Conservation (phyloP, 2,888 invertebrate genomes). For the Callosobruchus maculatus region DNA sequence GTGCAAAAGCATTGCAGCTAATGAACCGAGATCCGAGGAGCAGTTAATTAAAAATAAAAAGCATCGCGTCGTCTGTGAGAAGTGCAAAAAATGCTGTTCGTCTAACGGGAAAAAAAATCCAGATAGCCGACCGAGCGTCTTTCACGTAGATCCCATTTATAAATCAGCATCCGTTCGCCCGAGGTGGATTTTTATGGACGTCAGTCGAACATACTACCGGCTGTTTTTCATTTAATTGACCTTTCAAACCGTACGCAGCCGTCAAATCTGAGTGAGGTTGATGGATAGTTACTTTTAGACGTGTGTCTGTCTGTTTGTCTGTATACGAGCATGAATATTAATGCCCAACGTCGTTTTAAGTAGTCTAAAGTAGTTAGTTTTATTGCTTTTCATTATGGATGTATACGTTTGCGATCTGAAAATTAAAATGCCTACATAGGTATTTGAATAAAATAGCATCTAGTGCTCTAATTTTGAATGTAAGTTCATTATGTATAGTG, state of each 20-base stretch:
- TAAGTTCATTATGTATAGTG: too few species aligned
- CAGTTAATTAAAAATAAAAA: not conserved
- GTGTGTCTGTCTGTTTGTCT: slow-evolving; percentile 8
- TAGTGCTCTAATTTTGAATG: too few species aligned
- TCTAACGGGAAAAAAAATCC: not conserved
- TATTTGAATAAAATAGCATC: too few species aligned
- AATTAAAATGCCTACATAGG: too few species aligned
- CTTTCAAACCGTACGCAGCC: not conserved
- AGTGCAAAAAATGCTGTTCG: not conserved
- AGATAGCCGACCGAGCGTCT: not conserved
- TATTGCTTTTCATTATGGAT: slow-evolving; percentile 17
- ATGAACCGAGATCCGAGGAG: not conserved
- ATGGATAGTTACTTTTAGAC: slow-evolving; percentile 1
- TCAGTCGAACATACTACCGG: not conserved
- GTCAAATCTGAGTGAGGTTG: not conserved
- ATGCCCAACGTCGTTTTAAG: slow-evolving; percentile 20
- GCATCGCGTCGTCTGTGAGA: not conserved
- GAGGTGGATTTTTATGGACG: not conserved
- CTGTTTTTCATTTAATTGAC: not conserved
- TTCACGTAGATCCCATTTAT: not conserved
- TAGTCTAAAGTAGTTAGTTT: slow-evolving; percentile 26
- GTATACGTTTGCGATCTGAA: not conserved
- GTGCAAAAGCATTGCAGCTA: not conserved
- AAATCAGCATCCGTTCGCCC: not conserved
- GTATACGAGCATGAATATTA: slow-evolving; percentile 20